Evolutionary conservation across 2,113 vertebrate genomes (phyloP).

Genomic region (Orycteropus afer): DNA sequence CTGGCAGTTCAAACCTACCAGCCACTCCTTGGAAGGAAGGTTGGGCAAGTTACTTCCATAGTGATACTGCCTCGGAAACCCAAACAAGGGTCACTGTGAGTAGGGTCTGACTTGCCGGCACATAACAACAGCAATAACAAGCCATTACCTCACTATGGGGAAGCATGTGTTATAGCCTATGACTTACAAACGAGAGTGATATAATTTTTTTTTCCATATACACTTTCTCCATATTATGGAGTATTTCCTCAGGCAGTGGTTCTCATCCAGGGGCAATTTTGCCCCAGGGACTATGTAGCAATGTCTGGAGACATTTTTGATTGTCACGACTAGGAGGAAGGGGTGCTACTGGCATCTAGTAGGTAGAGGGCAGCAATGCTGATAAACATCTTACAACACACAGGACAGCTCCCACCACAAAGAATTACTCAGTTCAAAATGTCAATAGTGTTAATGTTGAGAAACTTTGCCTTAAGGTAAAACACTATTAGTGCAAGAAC

Average conservation of each 20-base stretch:
- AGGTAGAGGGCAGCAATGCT: neutral
- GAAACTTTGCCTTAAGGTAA: neutral
- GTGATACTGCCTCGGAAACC: too few relatives aligned
- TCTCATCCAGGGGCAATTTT: neutral
- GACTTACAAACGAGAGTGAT: neutral
- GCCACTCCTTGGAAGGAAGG: too few relatives aligned
- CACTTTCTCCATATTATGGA: neutral
- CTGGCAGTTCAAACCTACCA: too few relatives aligned
- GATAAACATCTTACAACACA: neutral
- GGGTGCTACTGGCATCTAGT: neutral
- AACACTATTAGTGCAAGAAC: neutral
- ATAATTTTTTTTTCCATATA: neutral
- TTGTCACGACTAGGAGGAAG: too few relatives aligned
- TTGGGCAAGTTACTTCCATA: too few relatives aligned
- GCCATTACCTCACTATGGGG: neutral
- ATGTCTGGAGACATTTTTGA: neutral
- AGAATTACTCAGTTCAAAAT: neutral
- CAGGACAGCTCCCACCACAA: neutral
- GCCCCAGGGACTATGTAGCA: neutral
- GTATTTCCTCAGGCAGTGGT: neutral
- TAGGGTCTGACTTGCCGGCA: too few relatives aligned
- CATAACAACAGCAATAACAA: too few relatives aligned
- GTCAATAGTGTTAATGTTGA: neutral
- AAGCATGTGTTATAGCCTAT: neutral
- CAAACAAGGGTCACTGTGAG: too few relatives aligned